Base-by-base conservation (phyloP, 2,888 invertebrate species). In the Hypsopygia costalis region DNA sequence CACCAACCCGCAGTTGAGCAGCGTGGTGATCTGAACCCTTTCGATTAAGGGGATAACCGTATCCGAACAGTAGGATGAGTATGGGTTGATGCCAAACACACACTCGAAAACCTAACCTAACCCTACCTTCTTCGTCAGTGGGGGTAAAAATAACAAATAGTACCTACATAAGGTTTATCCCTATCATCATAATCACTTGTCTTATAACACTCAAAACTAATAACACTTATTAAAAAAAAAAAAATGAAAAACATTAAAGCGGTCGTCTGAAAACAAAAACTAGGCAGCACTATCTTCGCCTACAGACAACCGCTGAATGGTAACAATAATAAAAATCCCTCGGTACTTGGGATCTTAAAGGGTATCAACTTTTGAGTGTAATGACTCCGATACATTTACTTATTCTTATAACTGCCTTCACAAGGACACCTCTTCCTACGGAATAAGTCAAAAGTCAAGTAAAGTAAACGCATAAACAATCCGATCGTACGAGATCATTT, bases 361-460 rank as follows among this genome's bases (percentile, higher is more conserved):
- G 25, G 25, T 25, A 25, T 25, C 25, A 25, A 25, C 25, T 25
- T 25, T 25, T 25, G 5, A 22, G 21, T 29, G 11, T 37, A 37
- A 37, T 37, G 30, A 22, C 20, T 30, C 21, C 30, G 25, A 5
- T 25, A 16, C 4, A 31, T 37, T 31, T 29, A 31, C 30, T 30
- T 29, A 31, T 37, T 30, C 36, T 31, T 22, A 30, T 31, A 31
- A 29, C 16, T 32, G 16, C 2, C 6, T 28, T 29, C n/a, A 11
- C 30, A 37, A 37, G 36, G 36, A 37, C 36, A 30, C 12, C 6
- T 10, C 12, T 8, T n/a, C n/a, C 5, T 8, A 12, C 28, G 29
- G 29, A 20, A 25, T 25, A 35, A 35, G 35, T 35, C 16, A 32
- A 32, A 32, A 32, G 32, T 32, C 32, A 27, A 25, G 25, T 25